Percentiles rank a stretch among this genome's conserved stretches.
These are phyloP conservation scores for Cyprinus carpio DNA, from an alignment of 2,113 vertebrate genomes.

Conservation along the genomic window DNA sequence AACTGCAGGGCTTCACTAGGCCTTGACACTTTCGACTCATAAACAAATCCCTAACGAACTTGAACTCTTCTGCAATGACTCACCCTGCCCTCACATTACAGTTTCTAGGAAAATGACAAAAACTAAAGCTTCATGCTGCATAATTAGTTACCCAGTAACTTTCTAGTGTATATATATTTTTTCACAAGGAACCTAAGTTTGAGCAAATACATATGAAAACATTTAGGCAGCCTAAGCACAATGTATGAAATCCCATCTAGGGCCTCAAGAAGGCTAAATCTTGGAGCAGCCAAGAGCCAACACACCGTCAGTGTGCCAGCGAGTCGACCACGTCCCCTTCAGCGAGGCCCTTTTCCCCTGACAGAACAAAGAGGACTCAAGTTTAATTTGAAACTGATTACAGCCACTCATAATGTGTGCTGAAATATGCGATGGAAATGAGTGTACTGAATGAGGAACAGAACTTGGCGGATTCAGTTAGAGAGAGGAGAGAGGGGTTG, in stretches of 20 bases:
- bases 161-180: not conserved
- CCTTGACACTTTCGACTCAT: slow-evolving; percentile 34
- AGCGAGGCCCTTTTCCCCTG: slow-evolving; percentile 28
- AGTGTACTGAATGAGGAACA: slow-evolving; percentile 39
- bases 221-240: not conserved
- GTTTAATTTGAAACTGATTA: slow-evolving; percentile 56
- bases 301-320: slow-evolving; percentile 45
- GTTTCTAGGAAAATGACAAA: not conserved
- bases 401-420: slow-evolving; percentile 35
- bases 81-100: not conserved
- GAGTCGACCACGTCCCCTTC: slow-evolving; percentile 15
- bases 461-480: slow-evolving; percentile 30
- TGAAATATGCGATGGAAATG: slow-evolving; percentile 40
- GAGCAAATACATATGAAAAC: slow-evolving; percentile 15
- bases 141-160: not conserved
- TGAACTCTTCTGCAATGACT: slow-evolving; percentile 29
- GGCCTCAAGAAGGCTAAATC: slow-evolving; percentile 51
- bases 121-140: not conserved
- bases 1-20: slow-evolving; percentile 9
- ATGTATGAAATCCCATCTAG: slow-evolving; percentile 42
- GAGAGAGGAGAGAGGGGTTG: not conserved
- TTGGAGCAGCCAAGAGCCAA: slow-evolving; percentile 29
- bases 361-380: slow-evolving; percentile 33
- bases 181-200: too few species aligned
- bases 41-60: slow-evolving; percentile 39